Conservation (phyloP, 2,888 invertebrate genomes). For the Drosophila prolongata region DNA sequence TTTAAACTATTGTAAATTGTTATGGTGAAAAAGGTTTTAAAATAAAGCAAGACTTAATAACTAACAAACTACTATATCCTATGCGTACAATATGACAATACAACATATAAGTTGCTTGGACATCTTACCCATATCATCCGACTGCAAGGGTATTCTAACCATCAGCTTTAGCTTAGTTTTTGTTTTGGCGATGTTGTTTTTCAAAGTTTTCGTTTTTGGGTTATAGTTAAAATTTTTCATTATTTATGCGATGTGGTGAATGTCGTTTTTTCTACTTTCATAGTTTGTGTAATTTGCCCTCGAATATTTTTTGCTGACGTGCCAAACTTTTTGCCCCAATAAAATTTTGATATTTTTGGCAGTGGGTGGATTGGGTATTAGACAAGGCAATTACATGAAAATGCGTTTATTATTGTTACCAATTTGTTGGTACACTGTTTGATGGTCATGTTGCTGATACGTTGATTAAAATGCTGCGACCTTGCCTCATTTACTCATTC, state of each 20-base stretch:
- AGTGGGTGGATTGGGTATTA: background rate
- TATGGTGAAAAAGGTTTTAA: background rate
- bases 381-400: constrained; percentile 63
- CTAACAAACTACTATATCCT: too few relatives aligned
- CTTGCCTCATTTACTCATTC: background rate
- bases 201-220: constrained; percentile 21
- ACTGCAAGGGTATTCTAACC: background rate
- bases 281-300: constrained; percentile 30
- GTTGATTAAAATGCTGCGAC: constrained; percentile 7
- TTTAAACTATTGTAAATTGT: too few relatives aligned
- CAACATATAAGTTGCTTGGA: background rate
- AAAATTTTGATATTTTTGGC: constrained; percentile 66
- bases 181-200: constrained; percentile 5
- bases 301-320: constrained; percentile 66
- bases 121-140: background rate
- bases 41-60: background rate
- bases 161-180: background rate
- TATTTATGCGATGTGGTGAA: constrained; percentile 69
- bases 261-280: constrained; percentile 36
- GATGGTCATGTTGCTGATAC: constrained; percentile 24
- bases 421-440: constrained; percentile 42
- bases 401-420: constrained; percentile 65
- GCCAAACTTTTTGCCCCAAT: constrained; percentile 64
- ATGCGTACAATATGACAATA: too few relatives aligned
- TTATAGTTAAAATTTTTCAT: constrained; percentile 63